Percentiles rank a stretch among this genome's conserved stretches.
These are phyloP conservation scores for Trypoxylon attenuatum DNA, from an alignment of 2,888 invertebrate genomes.

Conservation along the genomic window DNA sequence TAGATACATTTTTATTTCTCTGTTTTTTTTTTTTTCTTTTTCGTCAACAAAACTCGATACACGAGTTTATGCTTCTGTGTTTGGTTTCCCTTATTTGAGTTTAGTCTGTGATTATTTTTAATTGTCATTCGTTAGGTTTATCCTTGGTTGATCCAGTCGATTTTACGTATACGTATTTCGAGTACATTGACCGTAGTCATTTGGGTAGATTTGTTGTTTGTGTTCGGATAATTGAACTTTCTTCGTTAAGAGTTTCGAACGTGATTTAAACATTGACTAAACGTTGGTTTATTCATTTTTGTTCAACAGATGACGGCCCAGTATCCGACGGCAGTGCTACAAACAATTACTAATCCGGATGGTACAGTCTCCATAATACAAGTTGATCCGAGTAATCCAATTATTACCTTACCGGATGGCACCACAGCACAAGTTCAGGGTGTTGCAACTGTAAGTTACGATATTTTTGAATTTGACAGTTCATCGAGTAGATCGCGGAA, in stretches of 20 bases:
- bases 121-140: not conserved
- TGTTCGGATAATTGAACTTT: too few species aligned
- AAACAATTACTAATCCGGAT: slow-evolving; percentile 97
- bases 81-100: slow-evolving; percentile 73
- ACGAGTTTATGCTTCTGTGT: slow-evolving; percentile 56
- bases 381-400: slow-evolving; percentile 94
- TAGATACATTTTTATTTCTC: slow-evolving; percentile 18
- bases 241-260: too few species aligned
- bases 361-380: slow-evolving; percentile 97
- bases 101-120: slow-evolving; percentile 60
- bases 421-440: slow-evolving; percentile 95
- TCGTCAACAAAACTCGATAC: slow-evolving; percentile 17
- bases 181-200: too few species aligned
- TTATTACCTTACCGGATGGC: slow-evolving; percentile 96
- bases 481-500: too few species aligned
- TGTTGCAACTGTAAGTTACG: slow-evolving; percentile 79
- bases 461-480: not conserved
- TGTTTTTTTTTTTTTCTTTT: too few species aligned
- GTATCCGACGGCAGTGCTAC: slow-evolving; percentile 92
- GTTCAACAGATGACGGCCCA: slow-evolving; percentile 77
- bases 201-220: too few species aligned
- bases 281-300: too few species aligned
- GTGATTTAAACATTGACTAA: too few species aligned
- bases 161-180: too few species aligned
- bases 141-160: too few species aligned